Base-by-base conservation (phyloP, 92 coral and sea anemone genomes). In the Epizoanthus rinbou region DNA sequence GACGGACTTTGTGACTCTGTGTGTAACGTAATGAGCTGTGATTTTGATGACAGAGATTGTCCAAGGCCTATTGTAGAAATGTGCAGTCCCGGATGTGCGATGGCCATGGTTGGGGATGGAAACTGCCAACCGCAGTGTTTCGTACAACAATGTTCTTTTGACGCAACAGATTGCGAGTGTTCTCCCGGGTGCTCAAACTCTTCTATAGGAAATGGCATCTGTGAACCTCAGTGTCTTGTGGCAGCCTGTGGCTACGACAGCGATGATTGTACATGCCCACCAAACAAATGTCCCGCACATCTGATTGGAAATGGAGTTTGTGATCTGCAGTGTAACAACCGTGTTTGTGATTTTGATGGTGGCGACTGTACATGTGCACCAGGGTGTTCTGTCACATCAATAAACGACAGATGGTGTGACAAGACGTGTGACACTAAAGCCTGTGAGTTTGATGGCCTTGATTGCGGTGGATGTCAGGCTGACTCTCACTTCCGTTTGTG, bases 1-100 rank as follows among this genome's bases (percentile, higher is more conserved):
- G 94, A 90, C 74, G 89, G 89, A 0, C 63, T 50, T 3, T 90
- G 94, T 54, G 94, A 90, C 68, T 90, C 94, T 8, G 80, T 87
- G 3, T 90, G 94, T 52, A 90, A 90, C 75, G 87, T 90, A 22
- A 63, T 58, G 24, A 54, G 75, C 17, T 90, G 94, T 67, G 60
- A 75, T 59, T 90, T 79, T 54, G 94, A 90, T 52, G 63, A 59
- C 14, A 85, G 83, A 28, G 94, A 87, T 69, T 90, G 94, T 64
- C 85, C 91, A 22, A 75, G 60, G 76, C 85, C 94, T 31, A 16
- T 62, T 19, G 45, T 75, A 15, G 71, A 85, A 64, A 78, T 80
- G 81, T 90, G 94, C 65, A 75, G 86, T 35, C 63, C 85, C 15
- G 91, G 80, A 15, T 90, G 94, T 52, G 50, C 24, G 21, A 14